Evolutionary conservation across 2,888 invertebrate species (phyloP).

Genomic region (Eumacrocentrus americanus): DNA sequence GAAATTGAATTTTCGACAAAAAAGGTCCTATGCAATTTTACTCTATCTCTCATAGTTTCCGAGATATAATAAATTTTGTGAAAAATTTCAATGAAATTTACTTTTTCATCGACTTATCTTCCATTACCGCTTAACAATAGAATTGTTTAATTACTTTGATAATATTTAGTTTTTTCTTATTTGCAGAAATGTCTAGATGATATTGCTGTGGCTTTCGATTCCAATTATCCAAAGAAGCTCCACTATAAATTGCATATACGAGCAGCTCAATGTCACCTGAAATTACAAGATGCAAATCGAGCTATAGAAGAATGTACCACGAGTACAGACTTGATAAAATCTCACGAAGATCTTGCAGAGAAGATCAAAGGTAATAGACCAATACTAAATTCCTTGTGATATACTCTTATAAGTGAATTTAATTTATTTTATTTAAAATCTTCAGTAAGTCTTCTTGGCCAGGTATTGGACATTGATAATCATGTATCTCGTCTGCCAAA

Average conservation of each 20-base stretch:
- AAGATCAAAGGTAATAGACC: constrained; percentile 31
- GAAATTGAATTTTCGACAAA: background rate
- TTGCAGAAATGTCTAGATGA: constrained; percentile 66
- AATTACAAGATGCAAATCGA: constrained; percentile 61
- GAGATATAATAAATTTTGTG: background rate
- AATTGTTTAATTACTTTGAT: background rate
- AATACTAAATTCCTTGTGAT: too few relatives aligned
- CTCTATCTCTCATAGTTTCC: background rate
- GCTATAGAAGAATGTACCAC: constrained; percentile 53
- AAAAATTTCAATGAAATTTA: constrained; percentile 53
- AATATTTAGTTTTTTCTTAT: constrained; percentile 30
- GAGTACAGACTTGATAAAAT: constrained; percentile 31
- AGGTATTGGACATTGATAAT: background rate
- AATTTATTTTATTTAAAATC: too few relatives aligned
- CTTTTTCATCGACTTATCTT: constrained; percentile 63
- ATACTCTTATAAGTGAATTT: too few relatives aligned
- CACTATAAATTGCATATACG: constrained; percentile 72
- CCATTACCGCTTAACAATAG: background rate
- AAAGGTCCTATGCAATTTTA: background rate
- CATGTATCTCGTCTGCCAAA: background rate
- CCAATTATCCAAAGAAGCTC: constrained; percentile 69
- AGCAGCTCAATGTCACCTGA: constrained; percentile 69
- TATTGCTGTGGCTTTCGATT: constrained; percentile 67
- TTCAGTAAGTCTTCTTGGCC: too few relatives aligned
- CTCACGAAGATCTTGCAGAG: constrained; percentile 35